A percentile compares a stretch with the other conserved stretches of the same genome.
Conservation (phyloP, 2,113 vertebrate species). For the Aythya baeri region DNA sequence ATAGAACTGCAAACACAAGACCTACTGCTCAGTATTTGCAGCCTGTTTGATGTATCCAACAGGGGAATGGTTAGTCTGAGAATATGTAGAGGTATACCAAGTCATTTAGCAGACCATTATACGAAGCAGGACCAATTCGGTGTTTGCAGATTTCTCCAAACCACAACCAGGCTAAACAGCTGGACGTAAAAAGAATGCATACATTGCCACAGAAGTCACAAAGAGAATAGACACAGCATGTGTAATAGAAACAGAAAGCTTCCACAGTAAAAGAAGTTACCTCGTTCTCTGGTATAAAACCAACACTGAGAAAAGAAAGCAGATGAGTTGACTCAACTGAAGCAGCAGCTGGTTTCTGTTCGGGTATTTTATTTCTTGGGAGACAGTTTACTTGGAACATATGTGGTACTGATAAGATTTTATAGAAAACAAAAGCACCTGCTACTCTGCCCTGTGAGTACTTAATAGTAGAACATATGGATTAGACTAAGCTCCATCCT, state of each 20-base stretch:
- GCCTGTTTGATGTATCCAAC: not conserved
- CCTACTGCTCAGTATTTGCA: not conserved
- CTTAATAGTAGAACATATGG: not conserved
- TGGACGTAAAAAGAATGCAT: not conserved
- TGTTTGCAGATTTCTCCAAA: slow-evolving; percentile 22
- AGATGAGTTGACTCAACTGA: not conserved
- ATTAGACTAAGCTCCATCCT: not conserved
- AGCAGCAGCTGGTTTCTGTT: not conserved
- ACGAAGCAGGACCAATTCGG: accelerated
- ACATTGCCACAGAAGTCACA: not conserved
- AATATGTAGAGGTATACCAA: not conserved
- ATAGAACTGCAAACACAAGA: not conserved
- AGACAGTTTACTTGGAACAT: not conserved
- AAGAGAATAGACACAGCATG: not conserved
- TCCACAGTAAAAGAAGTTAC: not conserved
- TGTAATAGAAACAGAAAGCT: not conserved
- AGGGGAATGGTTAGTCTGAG: not conserved
- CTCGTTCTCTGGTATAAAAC: not conserved
- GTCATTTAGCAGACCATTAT: not conserved
- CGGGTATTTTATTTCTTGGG: not conserved
- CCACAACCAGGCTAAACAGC: not conserved
- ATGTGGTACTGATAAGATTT: not conserved
- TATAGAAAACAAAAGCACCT: not conserved
- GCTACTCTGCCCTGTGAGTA: not conserved
- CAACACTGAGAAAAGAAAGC: not conserved